phyloP scores from a whole-genome alignment of 2,113 vertebrate genomes.

The Anoplopoma fimbria region DNA sequence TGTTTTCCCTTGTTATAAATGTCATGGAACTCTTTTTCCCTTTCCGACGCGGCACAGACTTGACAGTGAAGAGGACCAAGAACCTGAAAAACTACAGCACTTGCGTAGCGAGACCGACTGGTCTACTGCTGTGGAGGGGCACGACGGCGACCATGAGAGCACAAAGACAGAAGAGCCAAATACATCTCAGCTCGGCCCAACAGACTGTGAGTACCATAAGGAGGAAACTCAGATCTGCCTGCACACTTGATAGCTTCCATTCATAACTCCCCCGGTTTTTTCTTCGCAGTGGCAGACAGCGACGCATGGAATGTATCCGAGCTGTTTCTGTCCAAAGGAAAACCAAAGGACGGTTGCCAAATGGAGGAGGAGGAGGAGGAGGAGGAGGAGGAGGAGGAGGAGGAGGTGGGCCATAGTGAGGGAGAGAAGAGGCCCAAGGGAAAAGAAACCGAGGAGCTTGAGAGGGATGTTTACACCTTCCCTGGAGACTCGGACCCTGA shows the following conservation, averaged over 20 bases:
- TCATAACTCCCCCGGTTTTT: constrained; percentile 41
- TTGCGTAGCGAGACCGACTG: constrained; percentile 49
- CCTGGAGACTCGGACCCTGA: constrained; percentile 84
- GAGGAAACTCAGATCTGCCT: constrained; percentile 32
- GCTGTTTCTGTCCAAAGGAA: constrained; percentile 71
- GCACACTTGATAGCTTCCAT: constrained; percentile 19
- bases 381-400: constrained; percentile 57
- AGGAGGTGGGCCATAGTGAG: constrained; percentile 41
- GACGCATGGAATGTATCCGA: constrained; percentile 68
- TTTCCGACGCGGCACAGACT: constrained; percentile 60
- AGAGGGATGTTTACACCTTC: constrained; percentile 84
- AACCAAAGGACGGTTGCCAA: constrained; percentile 78
- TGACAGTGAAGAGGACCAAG: constrained; percentile 69
- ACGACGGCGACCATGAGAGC: constrained; percentile 43
- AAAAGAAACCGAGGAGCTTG: constrained; percentile 59
- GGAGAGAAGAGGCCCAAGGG: constrained; percentile 53
- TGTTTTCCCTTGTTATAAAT: background rate
- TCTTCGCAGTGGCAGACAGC: constrained; percentile 70
- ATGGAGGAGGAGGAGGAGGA: constrained; percentile 70
- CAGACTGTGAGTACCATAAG: constrained; percentile 66
- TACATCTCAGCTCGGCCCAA: constrained; percentile 58
- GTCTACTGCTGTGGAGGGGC: constrained; percentile 44
- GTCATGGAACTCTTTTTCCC: background rate
- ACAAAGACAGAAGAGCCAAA: constrained; percentile 73
- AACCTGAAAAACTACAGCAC: constrained; percentile 62